Percentiles rank a stretch among this genome's conserved stretches.
phyloP scores from a whole-genome alignment of 1,140 invertebrate genomes.

The Brachionus sp. region DNA sequence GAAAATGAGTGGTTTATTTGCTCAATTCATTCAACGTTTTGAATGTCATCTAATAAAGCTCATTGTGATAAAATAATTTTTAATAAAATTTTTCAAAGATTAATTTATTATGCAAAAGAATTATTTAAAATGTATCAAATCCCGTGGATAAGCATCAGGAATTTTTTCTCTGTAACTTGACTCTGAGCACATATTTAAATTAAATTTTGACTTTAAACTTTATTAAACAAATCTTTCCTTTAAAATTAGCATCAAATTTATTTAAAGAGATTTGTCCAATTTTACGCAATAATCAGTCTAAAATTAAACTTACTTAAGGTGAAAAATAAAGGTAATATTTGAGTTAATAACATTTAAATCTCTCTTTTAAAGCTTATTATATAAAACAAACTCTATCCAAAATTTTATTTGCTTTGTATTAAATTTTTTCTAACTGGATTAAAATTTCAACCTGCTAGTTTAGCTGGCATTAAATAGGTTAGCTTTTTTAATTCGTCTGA shows the following conservation, averaged over 20 bases:
- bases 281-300: slow-evolving; percentile 2
- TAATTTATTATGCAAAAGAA: background rate
- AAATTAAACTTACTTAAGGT: background rate
- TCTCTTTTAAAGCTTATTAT: slow-evolving; percentile 10
- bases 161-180: background rate
- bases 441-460: background rate
- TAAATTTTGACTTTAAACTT: background rate
- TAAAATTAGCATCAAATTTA: background rate
- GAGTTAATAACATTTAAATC: slow-evolving; percentile 16
- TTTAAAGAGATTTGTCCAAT: background rate
- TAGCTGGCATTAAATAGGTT: background rate
- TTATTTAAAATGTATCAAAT: background rate
- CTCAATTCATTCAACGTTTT: background rate
- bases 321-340: slow-evolving; percentile 36
- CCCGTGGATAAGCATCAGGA: background rate
- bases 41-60: background rate
- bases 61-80: too few species aligned
- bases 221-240: background rate
- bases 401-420: background rate
- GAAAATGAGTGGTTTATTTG: background rate
- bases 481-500: background rate
- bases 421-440: background rate
- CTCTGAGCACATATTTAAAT: background rate
- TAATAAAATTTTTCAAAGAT: background rate
- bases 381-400: background rate